Percentiles rank a stretch among this genome's conserved stretches.
Evolutionary conservation across 1,140 invertebrate genomes (phyloP).

Genomic region (Drosophila bocki): DNA sequence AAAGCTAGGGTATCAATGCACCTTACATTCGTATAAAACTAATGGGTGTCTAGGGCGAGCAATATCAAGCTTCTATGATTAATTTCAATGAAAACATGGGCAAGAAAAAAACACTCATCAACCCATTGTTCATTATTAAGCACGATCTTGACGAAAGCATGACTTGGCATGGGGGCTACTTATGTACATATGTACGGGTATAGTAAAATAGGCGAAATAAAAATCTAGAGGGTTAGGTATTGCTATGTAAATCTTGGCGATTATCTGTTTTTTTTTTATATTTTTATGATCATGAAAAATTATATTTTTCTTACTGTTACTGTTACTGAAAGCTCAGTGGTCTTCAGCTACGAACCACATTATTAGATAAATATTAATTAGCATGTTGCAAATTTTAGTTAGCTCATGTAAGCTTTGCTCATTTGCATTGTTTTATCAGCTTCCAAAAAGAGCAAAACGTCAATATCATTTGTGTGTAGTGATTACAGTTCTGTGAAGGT

Average conservation of each 20-base stretch:
- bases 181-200: not conserved
- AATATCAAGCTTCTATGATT: slow-evolving; percentile 8
- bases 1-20: not conserved
- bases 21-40: no score
- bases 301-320: not conserved
- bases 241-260: not conserved
- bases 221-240: not conserved
- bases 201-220: not conserved
- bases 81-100: not conserved
- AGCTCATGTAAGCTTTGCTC: not conserved
- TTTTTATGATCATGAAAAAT: not conserved
- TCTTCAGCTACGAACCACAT: not conserved
- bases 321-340: not conserved
- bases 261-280: no score
- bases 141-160: slow-evolving; percentile 8
- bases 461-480: not conserved
- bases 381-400: slow-evolving; percentile 8
- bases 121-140: slow-evolving; percentile 6
- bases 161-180: not conserved
- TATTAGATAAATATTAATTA: slow-evolving; percentile 3
- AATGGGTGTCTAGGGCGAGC: not conserved
- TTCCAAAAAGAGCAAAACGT: not conserved
- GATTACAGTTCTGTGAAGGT: slow-evolving; percentile 3
- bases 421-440: not conserved
- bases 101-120: not conserved